These are phyloP conservation scores for Phalacrocorax aristotelis DNA, from an alignment of 2,113 vertebrate genomes.

Conservation along the genomic window DNA sequence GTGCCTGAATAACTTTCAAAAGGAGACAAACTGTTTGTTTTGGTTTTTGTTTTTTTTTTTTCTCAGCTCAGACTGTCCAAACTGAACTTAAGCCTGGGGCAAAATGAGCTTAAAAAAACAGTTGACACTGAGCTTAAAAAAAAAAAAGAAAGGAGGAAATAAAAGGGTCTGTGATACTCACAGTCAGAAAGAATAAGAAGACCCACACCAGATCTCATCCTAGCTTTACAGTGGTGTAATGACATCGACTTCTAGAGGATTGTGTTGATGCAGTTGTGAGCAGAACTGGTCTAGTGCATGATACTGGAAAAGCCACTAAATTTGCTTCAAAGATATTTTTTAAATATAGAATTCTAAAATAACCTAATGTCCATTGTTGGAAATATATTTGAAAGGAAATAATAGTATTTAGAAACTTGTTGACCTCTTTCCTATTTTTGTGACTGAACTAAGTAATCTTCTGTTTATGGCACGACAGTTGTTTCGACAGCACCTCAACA, in stretches of 20 bases:
- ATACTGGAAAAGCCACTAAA: not conserved
- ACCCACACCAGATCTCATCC: not conserved
- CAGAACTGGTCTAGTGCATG: not conserved
- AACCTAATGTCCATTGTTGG: not conserved
- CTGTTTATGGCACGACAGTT: not conserved
- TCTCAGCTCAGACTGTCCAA: not conserved
- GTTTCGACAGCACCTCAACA: not conserved
- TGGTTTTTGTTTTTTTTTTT: not conserved
- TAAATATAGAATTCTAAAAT: not conserved
- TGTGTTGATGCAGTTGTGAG: not conserved
- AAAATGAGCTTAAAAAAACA: not conserved
- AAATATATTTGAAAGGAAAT: not conserved
- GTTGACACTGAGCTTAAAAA: not conserved
- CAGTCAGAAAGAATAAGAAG: not conserved
- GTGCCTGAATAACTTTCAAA: conserved; percentile 45
- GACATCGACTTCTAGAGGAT: not conserved
- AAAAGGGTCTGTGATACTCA: not conserved
- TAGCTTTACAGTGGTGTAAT: not conserved
- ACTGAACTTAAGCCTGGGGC: not conserved
- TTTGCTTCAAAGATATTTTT: not conserved
- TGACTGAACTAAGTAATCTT: not conserved
- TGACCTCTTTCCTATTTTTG: not conserved
- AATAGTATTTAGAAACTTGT: not conserved
- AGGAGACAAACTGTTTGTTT: conserved; percentile 28
- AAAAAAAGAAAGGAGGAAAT: not conserved